Base-by-base conservation (phyloP, 2,888 invertebrate genomes). In the Lepidocyrtoides sp. region DNA sequence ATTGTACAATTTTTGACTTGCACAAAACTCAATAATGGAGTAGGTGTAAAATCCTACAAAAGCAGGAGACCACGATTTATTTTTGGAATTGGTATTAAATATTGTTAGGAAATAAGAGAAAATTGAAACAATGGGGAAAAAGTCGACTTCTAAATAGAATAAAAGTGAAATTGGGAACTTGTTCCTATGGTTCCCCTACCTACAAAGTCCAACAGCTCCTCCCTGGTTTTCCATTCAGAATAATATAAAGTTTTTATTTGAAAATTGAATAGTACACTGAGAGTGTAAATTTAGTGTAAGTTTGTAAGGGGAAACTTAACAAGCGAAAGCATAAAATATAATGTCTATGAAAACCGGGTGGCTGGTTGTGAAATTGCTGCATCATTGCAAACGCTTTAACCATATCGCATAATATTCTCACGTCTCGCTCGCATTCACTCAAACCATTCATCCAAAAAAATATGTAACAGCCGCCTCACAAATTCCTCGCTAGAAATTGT, bases 51-150 rank as follows among this genome's bases (percentile, higher is more conserved):
- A 20, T 14, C 44, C n/a, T n/a, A 32, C 12, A 1, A 29, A 20
- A 44, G n/a, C 14, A 20, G 17, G 10, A 17, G 12, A 72, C 44
- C 41, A 32, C 10, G n/a, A 72, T 23, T 44, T 72, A 69, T n/a
- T 44, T 26, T 48, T 23, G 26, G 51, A 75, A 12, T 26, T 26
- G 26, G 20, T 29, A 14, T 48, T 12, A 75, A 48, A 48, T 75
- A 23, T 26, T 23, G 75, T 75, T 72, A 77, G 88, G 88, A 88
- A 81, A 79, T 69, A 51, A 54, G 36, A 23, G 63, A 79, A 23
- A 82, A 82, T 82, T 69, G 82, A 66, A 66, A 87, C 85, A 85
- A 85, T 85, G 36, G 72, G 60, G 51, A 26, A 23, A 29, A 72
- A 84, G 51, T n/a, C 20, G n/a, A n/a, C n/a, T n/a, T n/a, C n/a